Evolutionary conservation across 2,888 invertebrate genomes (phyloP).

Genomic region (Panorpa germanica): DNA sequence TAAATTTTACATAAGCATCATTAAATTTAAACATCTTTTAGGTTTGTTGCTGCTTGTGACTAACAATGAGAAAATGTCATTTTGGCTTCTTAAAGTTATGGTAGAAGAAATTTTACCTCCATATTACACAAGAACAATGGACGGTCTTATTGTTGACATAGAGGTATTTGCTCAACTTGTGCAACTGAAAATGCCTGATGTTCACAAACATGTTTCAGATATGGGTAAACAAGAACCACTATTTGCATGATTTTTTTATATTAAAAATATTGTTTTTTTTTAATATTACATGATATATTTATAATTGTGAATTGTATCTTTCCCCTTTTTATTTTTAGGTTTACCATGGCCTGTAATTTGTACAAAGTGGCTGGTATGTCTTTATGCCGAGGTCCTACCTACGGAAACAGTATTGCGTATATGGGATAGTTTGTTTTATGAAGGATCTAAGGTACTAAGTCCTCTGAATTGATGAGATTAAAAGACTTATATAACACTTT

Average conservation of each 20-base stretch:
- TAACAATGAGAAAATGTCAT: slow-evolving; percentile 77
- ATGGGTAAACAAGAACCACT: slow-evolving; percentile 29
- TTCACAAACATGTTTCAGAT: slow-evolving; percentile 61
- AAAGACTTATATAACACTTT: too few species aligned
- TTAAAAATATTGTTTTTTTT: too few species aligned
- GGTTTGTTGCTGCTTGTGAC: slow-evolving; percentile 69
- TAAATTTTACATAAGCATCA: slow-evolving; percentile 3
- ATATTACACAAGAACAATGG: slow-evolving; percentile 81
- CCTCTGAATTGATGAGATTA: too few species aligned
- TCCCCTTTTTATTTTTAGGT: too few species aligned
- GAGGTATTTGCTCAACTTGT: slow-evolving; percentile 78
- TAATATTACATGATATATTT: too few species aligned
- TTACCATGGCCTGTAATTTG: slow-evolving; percentile 81
- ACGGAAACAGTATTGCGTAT: slow-evolving; percentile 86
- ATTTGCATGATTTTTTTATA: not conserved
- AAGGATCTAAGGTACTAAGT: slow-evolving; percentile 56
- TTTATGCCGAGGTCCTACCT: slow-evolving; percentile 84
- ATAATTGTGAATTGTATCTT: too few species aligned
- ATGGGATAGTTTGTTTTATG: slow-evolving; percentile 92
- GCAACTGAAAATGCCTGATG: slow-evolving; percentile 59
- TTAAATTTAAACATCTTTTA: slow-evolving; percentile 15
- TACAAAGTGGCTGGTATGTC: slow-evolving; percentile 91
- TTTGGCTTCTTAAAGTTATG: slow-evolving; percentile 82
- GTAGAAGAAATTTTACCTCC: slow-evolving; percentile 74
- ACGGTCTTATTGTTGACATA: slow-evolving; percentile 72